A percentile compares a stretch with the other conserved stretches of the same genome.
phyloP scores from a whole-genome alignment of 2,113 vertebrate genomes.

The Siniperca chuatsi region DNA sequence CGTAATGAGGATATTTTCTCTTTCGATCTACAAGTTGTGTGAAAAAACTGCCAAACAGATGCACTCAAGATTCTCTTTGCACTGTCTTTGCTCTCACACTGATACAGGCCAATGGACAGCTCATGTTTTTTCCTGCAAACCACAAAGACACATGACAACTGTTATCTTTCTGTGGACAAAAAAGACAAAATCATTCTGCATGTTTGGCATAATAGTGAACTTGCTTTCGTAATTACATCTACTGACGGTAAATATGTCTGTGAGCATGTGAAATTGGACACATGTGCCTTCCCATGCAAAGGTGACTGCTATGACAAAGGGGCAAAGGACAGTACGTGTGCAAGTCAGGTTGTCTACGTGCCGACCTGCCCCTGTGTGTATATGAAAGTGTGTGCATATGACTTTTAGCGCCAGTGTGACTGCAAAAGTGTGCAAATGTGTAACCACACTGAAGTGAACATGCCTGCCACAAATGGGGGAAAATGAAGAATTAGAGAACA shows the following conservation, averaged over 20 bases:
- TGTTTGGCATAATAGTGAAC: slow-evolving; percentile 19
- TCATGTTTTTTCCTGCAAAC: slow-evolving; percentile 46
- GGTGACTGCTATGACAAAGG: slow-evolving; percentile 32
- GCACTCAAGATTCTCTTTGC: slow-evolving; percentile 60
- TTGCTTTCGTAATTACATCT: slow-evolving; percentile 30
- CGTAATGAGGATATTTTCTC: slow-evolving; percentile 50
- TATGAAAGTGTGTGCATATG: slow-evolving; percentile 47
- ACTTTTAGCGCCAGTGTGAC: slow-evolving; percentile 56
- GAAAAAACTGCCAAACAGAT: slow-evolving; percentile 42
- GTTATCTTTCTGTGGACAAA: slow-evolving; percentile 35
- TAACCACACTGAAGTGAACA: slow-evolving; percentile 74
- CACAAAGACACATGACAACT: slow-evolving; percentile 50
- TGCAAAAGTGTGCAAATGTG: slow-evolving; percentile 41
- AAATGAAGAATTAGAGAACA: slow-evolving; percentile 66
- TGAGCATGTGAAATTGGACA: slow-evolving; percentile 51
- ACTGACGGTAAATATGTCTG: slow-evolving; percentile 19
- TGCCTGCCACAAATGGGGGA: slow-evolving; percentile 64
- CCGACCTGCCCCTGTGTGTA: slow-evolving; percentile 69
- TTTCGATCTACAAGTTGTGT: slow-evolving; percentile 35
- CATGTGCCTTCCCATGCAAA: slow-evolving; percentile 59
- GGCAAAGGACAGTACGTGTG: slow-evolving; percentile 74
- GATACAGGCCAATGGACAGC: slow-evolving; percentile 45
- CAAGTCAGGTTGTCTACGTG: slow-evolving; percentile 76
- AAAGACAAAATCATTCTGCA: slow-evolving; percentile 27
- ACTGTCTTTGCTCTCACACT: slow-evolving; percentile 49